Evolutionary conservation across 2,113 vertebrate species (phyloP), one percentile per base, ranked within the genome.

Genomic region (Dascyllus trimaculatus): DNA sequence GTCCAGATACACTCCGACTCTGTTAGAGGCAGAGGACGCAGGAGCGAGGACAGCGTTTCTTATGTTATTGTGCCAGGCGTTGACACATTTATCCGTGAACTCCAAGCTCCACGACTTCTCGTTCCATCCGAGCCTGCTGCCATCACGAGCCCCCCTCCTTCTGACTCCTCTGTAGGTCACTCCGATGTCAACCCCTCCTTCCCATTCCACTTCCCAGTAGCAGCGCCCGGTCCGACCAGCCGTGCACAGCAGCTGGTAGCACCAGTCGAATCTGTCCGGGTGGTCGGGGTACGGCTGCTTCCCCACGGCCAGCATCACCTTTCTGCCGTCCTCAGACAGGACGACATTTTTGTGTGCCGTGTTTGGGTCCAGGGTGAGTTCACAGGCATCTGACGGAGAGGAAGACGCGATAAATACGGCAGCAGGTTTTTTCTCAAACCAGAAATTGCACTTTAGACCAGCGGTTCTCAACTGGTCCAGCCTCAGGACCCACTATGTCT

Each of bases 181-280:
- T 24, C 46, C 60, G 1, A 82, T 10, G 13, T 77, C 46, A 0
- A 82, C 66, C 21, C 46, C 60, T 3, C 13, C 29, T 35, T 48
- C 24, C 56, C 48, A 29, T 10, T 71, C 46, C 4, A 82, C 80
- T 70, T 83, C 75, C 81, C 81, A 78, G 35, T 83, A 83, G 19
- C 75, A 83, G 9, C 25, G 49, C 10, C 43, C 51, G 2, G 11
- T 25, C 25, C 66, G 46, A 13, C 60, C 40, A 7, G 6, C 15
- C 13, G 46, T 77, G 24, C 67, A 82, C 38, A 77, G 48, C 61
- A 82, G 10, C 62, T 82, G 80, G 25, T 60, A 53, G 53, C 67
- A 71, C 38, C 61, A 53, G 26, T 60, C 46, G 1, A 29, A 29
- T 29, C 26, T 29, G 26, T 29, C 26, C 26, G 26, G 26, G 26